phyloP scores from a whole-genome alignment of 2,888 invertebrate species.

The Abrostola tripartita region DNA sequence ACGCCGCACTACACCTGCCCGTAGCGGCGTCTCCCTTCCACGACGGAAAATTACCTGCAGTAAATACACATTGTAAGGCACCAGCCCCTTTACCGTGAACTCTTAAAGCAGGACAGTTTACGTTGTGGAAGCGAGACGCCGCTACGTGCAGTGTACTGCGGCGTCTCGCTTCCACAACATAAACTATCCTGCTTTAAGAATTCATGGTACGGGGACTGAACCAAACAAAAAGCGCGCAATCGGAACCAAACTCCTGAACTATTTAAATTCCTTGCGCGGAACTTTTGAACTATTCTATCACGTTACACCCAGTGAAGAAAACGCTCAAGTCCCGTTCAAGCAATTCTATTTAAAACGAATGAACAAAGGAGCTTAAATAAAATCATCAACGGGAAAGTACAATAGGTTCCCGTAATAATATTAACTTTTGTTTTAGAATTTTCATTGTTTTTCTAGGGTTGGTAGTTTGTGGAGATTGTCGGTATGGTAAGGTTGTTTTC shows the following conservation, averaged over 20 bases:
- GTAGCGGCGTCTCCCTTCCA: too few species aligned
- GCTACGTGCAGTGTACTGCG: too few species aligned
- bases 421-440: slow-evolving; percentile 45
- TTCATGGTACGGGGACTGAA: too few species aligned
- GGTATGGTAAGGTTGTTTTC: neutral
- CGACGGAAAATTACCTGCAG: too few species aligned
- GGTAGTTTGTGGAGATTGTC: neutral
- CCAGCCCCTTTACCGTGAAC: too few species aligned
- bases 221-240: neutral
- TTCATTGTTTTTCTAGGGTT: slow-evolving; percentile 30
- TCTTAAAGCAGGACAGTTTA: too few species aligned
- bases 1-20: too few species aligned
- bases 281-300: neutral
- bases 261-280: neutral
- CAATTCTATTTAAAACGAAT: slow-evolving; percentile 27
- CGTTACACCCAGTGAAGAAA: slow-evolving; percentile 17
- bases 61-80: too few species aligned
- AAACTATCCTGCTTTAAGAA: too few species aligned
- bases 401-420: slow-evolving; percentile 54
- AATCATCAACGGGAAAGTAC: slow-evolving; percentile 46
- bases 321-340: slow-evolving; percentile 20
- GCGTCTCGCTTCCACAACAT: too few species aligned
- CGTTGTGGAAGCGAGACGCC: too few species aligned
- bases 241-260: neutral
- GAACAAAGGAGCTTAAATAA: slow-evolving; percentile 47